Conservation (phyloP, 2,113 vertebrate genomes). For the Bothrops jararaca region DNA sequence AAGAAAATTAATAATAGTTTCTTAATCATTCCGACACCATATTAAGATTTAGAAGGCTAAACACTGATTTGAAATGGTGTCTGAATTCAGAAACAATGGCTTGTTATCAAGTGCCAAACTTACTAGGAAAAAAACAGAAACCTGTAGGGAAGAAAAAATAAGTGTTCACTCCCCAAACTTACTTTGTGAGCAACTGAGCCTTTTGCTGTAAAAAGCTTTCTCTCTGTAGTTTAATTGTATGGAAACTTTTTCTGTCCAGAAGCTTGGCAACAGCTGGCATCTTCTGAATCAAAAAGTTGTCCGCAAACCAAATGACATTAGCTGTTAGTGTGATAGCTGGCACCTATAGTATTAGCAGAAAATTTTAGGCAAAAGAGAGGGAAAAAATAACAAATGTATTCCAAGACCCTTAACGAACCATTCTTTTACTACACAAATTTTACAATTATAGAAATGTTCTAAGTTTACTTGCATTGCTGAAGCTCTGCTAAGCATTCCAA, state of each 20-base stretch:
- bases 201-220: slow-evolving; percentile 89
- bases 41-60: background rate
- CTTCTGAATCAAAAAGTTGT: slow-evolving; percentile 86
- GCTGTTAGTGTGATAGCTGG: slow-evolving; percentile 93
- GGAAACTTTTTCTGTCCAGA: slow-evolving; percentile 90
- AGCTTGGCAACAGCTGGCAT: slow-evolving; percentile 90
- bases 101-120: background rate
- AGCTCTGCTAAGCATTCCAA: background rate
- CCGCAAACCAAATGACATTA: slow-evolving; percentile 97
- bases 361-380: background rate
- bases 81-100: background rate
- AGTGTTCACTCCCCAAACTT: slow-evolving; percentile 45
- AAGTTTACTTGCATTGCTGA: background rate
- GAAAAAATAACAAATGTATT: background rate
- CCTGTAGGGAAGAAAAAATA: background rate
- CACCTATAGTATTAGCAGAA: slow-evolving; percentile 68
- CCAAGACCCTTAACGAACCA: background rate
- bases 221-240: slow-evolving; percentile 81
- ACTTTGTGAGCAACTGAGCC: slow-evolving; percentile 91
- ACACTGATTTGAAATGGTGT: background rate
- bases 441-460: background rate
- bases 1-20: slow-evolving; percentile 30
- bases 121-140: background rate
- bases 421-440: background rate
- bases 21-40: background rate